Evolutionary conservation across 1,140 invertebrate genomes (phyloP).

Genomic region (Drosophila murphyi): DNA sequence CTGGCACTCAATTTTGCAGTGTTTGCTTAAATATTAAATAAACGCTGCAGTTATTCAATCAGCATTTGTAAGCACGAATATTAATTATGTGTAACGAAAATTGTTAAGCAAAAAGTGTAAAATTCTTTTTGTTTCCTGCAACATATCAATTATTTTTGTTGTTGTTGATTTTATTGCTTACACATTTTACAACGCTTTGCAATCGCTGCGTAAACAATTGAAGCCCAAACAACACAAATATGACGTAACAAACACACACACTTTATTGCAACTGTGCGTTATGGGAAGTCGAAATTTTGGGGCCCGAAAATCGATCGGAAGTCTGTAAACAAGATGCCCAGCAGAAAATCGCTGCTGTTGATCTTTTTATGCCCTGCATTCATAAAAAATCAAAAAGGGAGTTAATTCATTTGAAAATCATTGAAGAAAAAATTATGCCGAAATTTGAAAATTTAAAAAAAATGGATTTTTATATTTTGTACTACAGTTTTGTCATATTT

Average conservation of each 20-base stretch:
- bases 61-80: too few relatives aligned
- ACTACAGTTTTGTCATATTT: too few relatives aligned
- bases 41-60: too few relatives aligned
- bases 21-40: too few relatives aligned
- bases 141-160: neutral
- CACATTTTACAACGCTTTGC: conserved; percentile 2
- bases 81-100: too few relatives aligned
- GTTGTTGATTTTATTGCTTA: neutral
- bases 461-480: neutral
- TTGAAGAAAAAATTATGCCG: too few relatives aligned
- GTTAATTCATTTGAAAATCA: too few relatives aligned
- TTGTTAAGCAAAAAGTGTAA: neutral
- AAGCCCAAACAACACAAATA: conserved; percentile 8
- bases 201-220: conserved; percentile 24
- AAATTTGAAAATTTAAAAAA: neutral
- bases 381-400: neutral
- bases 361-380: neutral
- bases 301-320: conserved; percentile 10
- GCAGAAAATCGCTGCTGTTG: neutral
- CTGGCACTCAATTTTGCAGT: too few relatives aligned
- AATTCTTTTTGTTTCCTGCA: neutral
- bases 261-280: neutral
- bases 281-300: neutral
- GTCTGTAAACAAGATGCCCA: conserved; percentile 4
- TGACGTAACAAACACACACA: conserved; percentile 31